Conservation (phyloP, 2,888 invertebrate genomes). For the Candidula unifasciata region DNA sequence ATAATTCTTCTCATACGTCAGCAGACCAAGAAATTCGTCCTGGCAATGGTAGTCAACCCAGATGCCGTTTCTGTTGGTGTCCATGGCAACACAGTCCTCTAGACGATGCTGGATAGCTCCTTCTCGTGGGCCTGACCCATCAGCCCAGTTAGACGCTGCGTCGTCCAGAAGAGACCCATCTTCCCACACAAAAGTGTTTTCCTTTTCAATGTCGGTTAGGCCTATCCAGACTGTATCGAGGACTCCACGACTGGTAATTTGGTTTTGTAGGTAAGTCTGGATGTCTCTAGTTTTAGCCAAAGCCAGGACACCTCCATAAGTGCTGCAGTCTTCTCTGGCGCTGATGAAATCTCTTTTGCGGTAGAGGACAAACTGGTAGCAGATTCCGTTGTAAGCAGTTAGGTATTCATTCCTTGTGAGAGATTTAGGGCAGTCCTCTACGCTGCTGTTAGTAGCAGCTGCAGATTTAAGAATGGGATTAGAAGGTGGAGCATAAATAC, state of each 20-base stretch:
- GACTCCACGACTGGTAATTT: neutral
- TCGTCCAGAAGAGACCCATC: conserved; percentile 28
- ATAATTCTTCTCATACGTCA: conserved; percentile 18
- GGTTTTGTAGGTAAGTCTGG: conserved; percentile 32
- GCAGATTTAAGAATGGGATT: neutral
- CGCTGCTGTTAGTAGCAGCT: neutral
- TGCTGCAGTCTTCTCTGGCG: conserved; percentile 30
- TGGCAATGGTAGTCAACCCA: conserved; percentile 35
- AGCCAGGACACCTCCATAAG: conserved; percentile 39
- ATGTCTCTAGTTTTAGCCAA: conserved; percentile 38
- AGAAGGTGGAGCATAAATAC: neutral
- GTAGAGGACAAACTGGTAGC: conserved; percentile 43
- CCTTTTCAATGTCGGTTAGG: conserved; percentile 29
- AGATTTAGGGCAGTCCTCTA: conserved; percentile 29
- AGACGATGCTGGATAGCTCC: neutral
- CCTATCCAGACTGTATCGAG: conserved; percentile 38
- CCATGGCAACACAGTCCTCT: conserved; percentile 41
- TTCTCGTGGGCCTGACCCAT: conserved; percentile 23
- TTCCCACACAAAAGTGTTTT: conserved; percentile 42
- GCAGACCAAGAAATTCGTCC: conserved; percentile 12
- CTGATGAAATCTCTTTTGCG: conserved; percentile 27
- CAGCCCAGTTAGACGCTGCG: conserved; percentile 31
- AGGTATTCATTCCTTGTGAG: conserved; percentile 4
- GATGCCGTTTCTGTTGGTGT: neutral
- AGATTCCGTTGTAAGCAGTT: conserved; percentile 1